These are phyloP conservation scores for Meriones unguiculatus DNA, from an alignment of 2,113 vertebrate species.

Conservation along the genomic window DNA sequence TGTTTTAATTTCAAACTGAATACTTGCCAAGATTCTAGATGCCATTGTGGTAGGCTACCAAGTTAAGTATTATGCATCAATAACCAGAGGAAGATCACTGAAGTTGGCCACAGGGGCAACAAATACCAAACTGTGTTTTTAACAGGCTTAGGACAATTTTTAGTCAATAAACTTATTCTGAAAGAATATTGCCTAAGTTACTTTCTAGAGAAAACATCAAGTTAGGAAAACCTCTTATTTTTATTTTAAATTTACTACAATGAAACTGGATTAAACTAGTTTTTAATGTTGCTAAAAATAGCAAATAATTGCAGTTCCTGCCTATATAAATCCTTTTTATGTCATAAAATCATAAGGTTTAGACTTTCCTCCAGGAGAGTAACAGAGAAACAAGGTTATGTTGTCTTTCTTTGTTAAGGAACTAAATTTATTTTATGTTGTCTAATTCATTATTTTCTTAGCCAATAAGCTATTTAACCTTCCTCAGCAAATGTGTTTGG, in stretches of 20 bases:
- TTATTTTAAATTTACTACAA: constrained; percentile 23
- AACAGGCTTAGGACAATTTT: not conserved
- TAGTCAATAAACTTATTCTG: not conserved
- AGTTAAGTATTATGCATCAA: not conserved
- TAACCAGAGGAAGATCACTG: not conserved
- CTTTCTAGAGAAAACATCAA: not conserved
- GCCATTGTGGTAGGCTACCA: constrained; percentile 54
- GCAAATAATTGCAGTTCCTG: not conserved
- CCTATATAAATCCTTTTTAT: not conserved
- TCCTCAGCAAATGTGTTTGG: not conserved
- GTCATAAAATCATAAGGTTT: not conserved
- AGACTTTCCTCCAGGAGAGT: not conserved
- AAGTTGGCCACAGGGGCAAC: not conserved
- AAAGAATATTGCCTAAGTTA: not conserved
- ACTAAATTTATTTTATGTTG: constrained; percentile 25
- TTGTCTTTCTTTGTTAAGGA: not conserved
- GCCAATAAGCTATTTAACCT: not conserved
- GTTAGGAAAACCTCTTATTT: not conserved
- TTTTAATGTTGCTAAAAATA: not conserved
- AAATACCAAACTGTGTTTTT: constrained; percentile 25
- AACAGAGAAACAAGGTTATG: not conserved
- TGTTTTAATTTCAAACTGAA: constrained; percentile 74
- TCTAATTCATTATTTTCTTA: constrained; percentile 37
- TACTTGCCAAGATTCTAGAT: constrained; percentile 43
- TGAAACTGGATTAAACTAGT: not conserved